Base-by-base conservation (phyloP, 2,888 invertebrate genomes). In the Brachyptera risi region DNA sequence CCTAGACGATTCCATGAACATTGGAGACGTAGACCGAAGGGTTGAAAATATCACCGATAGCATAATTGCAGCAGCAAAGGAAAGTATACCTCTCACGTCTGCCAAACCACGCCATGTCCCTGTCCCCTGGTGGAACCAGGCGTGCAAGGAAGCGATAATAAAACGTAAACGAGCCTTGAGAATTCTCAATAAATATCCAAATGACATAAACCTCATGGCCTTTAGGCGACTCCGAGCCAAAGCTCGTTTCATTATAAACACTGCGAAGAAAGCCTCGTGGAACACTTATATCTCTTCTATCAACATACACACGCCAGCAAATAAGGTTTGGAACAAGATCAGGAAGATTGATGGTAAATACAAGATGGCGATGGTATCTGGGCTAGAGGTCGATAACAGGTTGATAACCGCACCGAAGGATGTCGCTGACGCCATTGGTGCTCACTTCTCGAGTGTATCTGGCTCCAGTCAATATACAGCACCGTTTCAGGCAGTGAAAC, bases 41-140 rank as follows among this genome's bases (percentile, higher is more conserved):
- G 42, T 42, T 42, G 21, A 15, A 21, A 42, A 19, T 42, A 17
- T 42, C 19, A 42, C 42, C 17, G 42, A 42, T 21, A 42, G 19
- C 42, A 3, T 42, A 17, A 42, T 42, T 21, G 21, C 19, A 5
- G 42, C 42, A 19, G 42, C 42, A 42, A 23, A 50, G 27, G 27
- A n/a, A 50, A n/a, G 51, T 31, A 23, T 26, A 17, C 27, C 27
- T 17, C 51, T 21, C 19, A 44, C 57, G n/a, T 44, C 26, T 7
- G n/a, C 42, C 19, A 42, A 42, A 23, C 15, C 40, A 19, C 24
- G 42, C 31, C 42, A 19, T n/a, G 17, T 17, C 9, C 38, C 57
- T 21, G 42, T 57, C 7, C 57, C 57, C n/a, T 57, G 57, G 57
- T 57, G 57, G 57, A 57, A 42, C 44, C 26, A 57, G 44, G 44